A percentile compares a stretch with the other conserved stretches of the same genome.
phyloP scores from a whole-genome alignment of 2,797 vertebrate genomes.

The Tenualosa ilisha region DNA sequence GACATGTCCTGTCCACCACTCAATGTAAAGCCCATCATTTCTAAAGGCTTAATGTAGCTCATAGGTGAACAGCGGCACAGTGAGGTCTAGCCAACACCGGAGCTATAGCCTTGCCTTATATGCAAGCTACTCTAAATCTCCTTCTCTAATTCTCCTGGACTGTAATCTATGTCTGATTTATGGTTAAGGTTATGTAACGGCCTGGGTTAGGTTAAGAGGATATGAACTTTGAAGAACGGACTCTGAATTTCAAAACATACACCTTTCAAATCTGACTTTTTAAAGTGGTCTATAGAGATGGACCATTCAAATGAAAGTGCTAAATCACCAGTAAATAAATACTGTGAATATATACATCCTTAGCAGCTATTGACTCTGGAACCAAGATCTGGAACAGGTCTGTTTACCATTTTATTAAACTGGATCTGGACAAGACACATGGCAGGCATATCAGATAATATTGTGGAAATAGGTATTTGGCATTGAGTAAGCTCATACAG shows the following conservation, averaged over 20 bases:
- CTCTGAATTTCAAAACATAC: too few relatives aligned
- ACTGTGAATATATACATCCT: not conserved
- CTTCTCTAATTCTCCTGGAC: not conserved
- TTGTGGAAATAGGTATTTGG: conserved; percentile 15
- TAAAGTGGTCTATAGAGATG: too few relatives aligned
- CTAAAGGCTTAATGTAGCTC: not conserved
- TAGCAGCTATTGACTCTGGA: not conserved
- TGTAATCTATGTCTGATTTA: too few relatives aligned
- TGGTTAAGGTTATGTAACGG: too few relatives aligned
- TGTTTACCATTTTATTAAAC: not conserved
- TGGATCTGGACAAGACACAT: not conserved
- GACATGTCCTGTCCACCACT: too few relatives aligned
- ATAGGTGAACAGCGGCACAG: not conserved
- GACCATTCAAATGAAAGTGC: not conserved
- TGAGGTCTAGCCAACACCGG: not conserved
- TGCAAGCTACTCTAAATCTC: not conserved
- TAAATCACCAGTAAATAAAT: not conserved
- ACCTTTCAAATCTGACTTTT: too few relatives aligned
- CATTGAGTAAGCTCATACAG: conserved; percentile 24
- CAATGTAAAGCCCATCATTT: too few relatives aligned
- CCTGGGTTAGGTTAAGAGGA: too few relatives aligned
- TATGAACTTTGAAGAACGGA: too few relatives aligned
- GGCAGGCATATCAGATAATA: not conserved
- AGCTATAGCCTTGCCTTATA: not conserved
- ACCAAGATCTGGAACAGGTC: not conserved